Evolutionary conservation across 1,140 invertebrate species (phyloP), one percentile per base, ranked within the genome.

Genomic region (Drosophila bocqueti): DNA sequence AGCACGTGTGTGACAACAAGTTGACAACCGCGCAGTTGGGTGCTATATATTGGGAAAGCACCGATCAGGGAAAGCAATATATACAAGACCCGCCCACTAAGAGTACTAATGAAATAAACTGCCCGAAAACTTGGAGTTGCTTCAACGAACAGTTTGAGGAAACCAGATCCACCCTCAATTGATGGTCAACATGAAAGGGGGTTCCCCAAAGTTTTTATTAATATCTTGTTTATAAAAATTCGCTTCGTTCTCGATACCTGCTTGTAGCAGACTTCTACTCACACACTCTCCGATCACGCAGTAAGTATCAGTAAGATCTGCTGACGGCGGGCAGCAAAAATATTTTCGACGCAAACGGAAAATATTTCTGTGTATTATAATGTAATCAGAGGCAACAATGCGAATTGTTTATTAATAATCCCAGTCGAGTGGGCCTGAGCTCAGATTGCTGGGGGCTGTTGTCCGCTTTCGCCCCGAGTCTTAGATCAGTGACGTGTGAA

Each of bases 1-100:
- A 79, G 68, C 73, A 85, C 81, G 78, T 85, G 81, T 57, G 36
- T 72, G 38, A 29, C 45, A 60, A 73, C 69, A 45, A 47, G 6
- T 15, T 13, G 67, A 34, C 34, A 43, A 69, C 13, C 38, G 15
- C 16, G 50, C 29, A 36, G 13, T 55, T 55, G 18, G 2, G 1
- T 24, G 4, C 11, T 15, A 42, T 29, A 40, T n/a, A 18, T 18
- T 0, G 49, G 26, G n/a, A 11, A n/a, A 13, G 26, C 49, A 52
- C 26, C 26, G 16, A 50, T 29, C 8, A 11, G 47, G 16, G 15
- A 10, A n/a, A 29, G 4, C 46, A 9, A 0, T 4, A 26, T 2
- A 9, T 47, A 8, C 5, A 24, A 24, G 21, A 24, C 13, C 13
- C 5, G 45, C 45, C 18, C 45, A 4, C 10, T 46, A 6, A 13